Percentiles rank a stretch among this genome's conserved stretches.
Evolutionary conservation across 2,888 invertebrate genomes (phyloP).

Genomic region (Hipparchia sbordonii): DNA sequence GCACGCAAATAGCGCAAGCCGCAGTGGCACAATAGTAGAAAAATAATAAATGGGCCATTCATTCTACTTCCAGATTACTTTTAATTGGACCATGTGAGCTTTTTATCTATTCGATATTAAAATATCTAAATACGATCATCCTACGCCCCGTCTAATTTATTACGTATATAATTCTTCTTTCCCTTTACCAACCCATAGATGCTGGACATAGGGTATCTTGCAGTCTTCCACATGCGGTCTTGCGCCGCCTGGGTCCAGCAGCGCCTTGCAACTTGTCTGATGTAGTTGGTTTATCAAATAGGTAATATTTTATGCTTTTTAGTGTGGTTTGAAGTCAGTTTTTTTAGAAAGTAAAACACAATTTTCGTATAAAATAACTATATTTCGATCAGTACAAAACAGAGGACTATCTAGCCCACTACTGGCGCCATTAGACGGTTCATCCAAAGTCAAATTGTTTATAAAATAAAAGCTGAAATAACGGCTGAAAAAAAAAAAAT

Average conservation of each 20-base stretch:
- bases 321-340: too few species aligned
- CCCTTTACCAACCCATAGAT: too few species aligned
- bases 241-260: too few species aligned
- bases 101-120: conserved; percentile 17
- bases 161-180: too few species aligned
- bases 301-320: too few species aligned
- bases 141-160: neutral
- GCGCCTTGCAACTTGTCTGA: too few species aligned
- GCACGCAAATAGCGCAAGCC: conserved; percentile 37
- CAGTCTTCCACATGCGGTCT: too few species aligned
- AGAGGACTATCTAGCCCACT: conserved; percentile 6
- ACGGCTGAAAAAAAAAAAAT: too few species aligned
- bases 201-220: too few species aligned
- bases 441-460: neutral
- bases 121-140: conserved; percentile 15
- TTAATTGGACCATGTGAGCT: conserved; percentile 31
- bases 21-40: conserved; percentile 25
- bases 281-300: too few species aligned
- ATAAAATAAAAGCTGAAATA: neutral
- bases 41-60: conserved; percentile 33
- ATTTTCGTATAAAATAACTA: neutral
- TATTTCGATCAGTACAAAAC: conserved; percentile 13
- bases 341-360: neutral
- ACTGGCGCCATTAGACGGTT: neutral
- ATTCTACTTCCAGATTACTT: conserved; percentile 24